Conservation (phyloP, 2,113 vertebrate species). For the Malurus alboscapulatus region DNA sequence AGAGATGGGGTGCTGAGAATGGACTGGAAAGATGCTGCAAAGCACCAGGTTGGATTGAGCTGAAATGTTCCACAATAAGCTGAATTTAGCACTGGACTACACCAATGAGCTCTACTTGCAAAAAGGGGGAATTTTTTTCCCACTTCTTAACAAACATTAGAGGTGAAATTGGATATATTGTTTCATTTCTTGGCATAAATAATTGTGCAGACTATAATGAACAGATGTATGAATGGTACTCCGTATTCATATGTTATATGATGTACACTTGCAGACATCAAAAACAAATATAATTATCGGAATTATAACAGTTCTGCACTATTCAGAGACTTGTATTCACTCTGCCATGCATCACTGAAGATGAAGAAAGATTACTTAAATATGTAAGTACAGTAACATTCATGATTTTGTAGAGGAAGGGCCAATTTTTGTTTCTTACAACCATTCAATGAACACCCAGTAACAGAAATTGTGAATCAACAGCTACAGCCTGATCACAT, state of each 20-base stretch:
- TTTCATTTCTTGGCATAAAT: neutral
- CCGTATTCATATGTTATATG: neutral
- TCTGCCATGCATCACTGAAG: neutral
- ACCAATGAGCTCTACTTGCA: neutral
- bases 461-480: neutral
- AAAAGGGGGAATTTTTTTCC: neutral
- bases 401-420: neutral
- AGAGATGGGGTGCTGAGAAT: neutral
- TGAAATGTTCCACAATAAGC: neutral
- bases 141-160: neutral
- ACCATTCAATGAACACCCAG: neutral
- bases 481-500: neutral
- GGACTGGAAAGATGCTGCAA: neutral
- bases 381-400: neutral
- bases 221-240: neutral
- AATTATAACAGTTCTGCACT: neutral
- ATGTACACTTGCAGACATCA: neutral
- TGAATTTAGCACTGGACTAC: neutral
- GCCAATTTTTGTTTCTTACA: neutral
- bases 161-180: neutral
- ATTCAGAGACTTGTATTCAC: neutral
- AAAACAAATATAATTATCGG: neutral
- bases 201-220: neutral
- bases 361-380: neutral
- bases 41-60: neutral